phyloP scores from a whole-genome alignment of 2,797 vertebrate species.

The Peromyscus nudipes region DNA sequence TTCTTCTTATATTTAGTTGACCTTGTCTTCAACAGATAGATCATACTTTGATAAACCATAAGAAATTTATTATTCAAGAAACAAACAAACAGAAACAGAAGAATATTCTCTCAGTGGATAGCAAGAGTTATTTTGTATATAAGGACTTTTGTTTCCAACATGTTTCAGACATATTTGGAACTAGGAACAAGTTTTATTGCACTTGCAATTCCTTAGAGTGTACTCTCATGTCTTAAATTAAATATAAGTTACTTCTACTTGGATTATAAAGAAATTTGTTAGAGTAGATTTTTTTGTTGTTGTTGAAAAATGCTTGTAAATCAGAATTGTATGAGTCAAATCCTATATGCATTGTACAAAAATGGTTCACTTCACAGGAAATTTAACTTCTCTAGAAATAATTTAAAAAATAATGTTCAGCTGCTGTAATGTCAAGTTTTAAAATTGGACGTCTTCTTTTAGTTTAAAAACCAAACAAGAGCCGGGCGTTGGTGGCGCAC shows the following conservation, averaged over 20 bases:
- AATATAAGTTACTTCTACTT: conserved; percentile 47
- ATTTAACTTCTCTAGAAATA: conserved; percentile 15
- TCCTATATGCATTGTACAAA: neutral
- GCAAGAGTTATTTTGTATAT: neutral
- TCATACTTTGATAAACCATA: conserved; percentile 14
- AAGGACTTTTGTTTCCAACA: neutral
- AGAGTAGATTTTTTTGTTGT: neutral
- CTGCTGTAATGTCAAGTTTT: neutral
- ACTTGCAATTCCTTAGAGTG: conserved; percentile 33
- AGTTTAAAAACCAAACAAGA: conserved; percentile 13
- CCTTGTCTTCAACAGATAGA: conserved; percentile 7
- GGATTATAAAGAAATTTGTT: conserved; percentile 7
- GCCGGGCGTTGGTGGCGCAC: too few relatives aligned
- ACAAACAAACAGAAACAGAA: conserved; percentile 19
- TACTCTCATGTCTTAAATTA: conserved; percentile 50
- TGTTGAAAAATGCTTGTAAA: neutral
- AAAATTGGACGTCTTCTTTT: neutral
- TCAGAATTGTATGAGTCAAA: conserved; percentile 26
- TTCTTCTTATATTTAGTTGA: conserved; percentile 5
- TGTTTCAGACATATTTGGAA: conserved; percentile 35
- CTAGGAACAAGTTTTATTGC: conserved; percentile 33
- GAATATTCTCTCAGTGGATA: neutral
- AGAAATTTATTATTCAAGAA: conserved; percentile 36
- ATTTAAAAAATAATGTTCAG: conserved; percentile 25
- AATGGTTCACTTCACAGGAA: neutral